Evolutionary conservation across 2,888 invertebrate species (phyloP), one percentile per base, ranked within the genome.

Genomic region (Cyclophora punctaria): DNA sequence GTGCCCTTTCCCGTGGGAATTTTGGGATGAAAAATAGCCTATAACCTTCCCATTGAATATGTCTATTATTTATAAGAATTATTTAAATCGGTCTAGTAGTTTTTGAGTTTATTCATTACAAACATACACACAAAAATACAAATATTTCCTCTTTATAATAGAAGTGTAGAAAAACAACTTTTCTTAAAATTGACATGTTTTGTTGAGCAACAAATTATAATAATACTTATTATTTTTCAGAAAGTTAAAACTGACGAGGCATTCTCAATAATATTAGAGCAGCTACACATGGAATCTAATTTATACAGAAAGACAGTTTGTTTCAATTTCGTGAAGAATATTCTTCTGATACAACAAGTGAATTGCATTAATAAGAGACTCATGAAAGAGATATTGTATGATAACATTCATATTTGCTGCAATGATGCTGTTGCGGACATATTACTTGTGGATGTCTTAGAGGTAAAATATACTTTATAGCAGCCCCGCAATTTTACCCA

Each of bases 251-350:
- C 74, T 35, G 80, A 83, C 62, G 78, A 83, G 48, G 57, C 79
- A 35, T 80, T 74, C 55, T 62, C 63, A 37, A 62, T 57, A 37
- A 58, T 73, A 5, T 54, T 86, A 35, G 79, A 84, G 7, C 76
- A 85, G 62, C 58, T 83, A 34, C 62, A 65, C 7, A 59, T 66
- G 35, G 87, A 87, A 64, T 67, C 80, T 1, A 86, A 85, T 60
- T 63, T 87, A 50, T 66, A 80, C 50, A 73, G 80, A 51, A 88
- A 86, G 60, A 73, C 69, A 41, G 60, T 60, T 45, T 73, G 72
- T 52, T 73, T 85, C 7, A 59, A 60, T n/a, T 81, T 79, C 51
- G 55, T 71, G 1, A 78, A 65, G 41, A 65, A 67, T 41, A 52
- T 85, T 40, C 75, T 86, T 50, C 58, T 69, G 41, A 64, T 78